A percentile compares a stretch with the other conserved stretches of the same genome.
phyloP scores from a whole-genome alignment of 2,888 invertebrate species.

The Camptogramma bilineatum region DNA sequence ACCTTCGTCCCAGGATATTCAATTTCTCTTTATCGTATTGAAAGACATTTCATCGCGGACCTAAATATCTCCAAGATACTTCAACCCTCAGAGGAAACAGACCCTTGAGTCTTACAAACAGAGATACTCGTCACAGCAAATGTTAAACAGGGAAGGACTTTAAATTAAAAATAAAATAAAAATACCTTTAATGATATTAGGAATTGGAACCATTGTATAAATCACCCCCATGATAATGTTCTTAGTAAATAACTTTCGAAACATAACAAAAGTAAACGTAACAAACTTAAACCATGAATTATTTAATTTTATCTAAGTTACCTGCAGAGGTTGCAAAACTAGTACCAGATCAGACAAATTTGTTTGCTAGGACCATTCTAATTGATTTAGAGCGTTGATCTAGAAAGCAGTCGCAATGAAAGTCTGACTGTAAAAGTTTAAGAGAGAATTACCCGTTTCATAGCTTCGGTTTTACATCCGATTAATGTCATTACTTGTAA shows the following conservation, averaged over 20 bases:
- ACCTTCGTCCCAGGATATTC: slow-evolving; percentile 17
- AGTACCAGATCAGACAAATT: background rate
- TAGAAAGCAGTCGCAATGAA: slow-evolving; percentile 18
- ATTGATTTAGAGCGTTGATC: slow-evolving; percentile 17
- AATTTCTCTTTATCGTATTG: slow-evolving; percentile 18
- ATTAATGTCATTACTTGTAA: background rate
- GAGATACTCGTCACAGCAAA: too few relatives aligned
- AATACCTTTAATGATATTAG: too few relatives aligned
- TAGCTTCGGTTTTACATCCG: background rate
- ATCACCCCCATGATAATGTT: too few relatives aligned
- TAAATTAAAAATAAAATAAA: too few relatives aligned
- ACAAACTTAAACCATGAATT: too few relatives aligned
- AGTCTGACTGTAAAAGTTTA: slow-evolving; percentile 12
- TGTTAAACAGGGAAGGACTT: too few relatives aligned
- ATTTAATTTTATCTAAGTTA: too few relatives aligned
- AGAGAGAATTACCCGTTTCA: background rate
- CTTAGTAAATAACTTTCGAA: too few relatives aligned
- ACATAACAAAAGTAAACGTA: too few relatives aligned
- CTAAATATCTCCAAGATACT: slow-evolving; percentile 10
- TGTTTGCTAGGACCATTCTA: slow-evolving; percentile 4
- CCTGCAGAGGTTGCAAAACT: background rate
- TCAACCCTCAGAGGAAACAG: background rate
- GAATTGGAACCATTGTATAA: too few relatives aligned
- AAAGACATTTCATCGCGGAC: slow-evolving; percentile 15
- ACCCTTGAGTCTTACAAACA: background rate